Percentiles rank a stretch among this genome's conserved stretches.
These are phyloP conservation scores for Gastrophysa polygoni DNA, from an alignment of 2,888 invertebrate genomes.

Conservation along the genomic window DNA sequence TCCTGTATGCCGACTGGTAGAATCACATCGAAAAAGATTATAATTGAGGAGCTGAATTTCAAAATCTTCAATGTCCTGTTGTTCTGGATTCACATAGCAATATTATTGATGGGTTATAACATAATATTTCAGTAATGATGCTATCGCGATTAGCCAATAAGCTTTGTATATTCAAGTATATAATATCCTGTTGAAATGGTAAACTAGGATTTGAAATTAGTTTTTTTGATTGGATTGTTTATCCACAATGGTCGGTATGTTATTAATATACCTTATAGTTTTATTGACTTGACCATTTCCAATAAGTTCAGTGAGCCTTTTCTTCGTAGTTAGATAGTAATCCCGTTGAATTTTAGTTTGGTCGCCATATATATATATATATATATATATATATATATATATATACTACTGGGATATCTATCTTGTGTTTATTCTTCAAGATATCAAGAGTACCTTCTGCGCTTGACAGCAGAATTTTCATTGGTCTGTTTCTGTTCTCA, in stretches of 20 bases:
- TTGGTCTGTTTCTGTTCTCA: background rate
- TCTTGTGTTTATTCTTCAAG: background rate
- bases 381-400: too few relatives aligned
- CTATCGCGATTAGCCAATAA: background rate
- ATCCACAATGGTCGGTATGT: background rate
- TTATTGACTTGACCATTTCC: background rate
- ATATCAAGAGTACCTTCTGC: background rate
- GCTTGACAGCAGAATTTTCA: background rate
- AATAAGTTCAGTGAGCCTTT: background rate
- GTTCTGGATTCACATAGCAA: background rate
- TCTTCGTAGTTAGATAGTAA: background rate
- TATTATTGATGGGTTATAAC: conserved; percentile 1
- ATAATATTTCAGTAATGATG: background rate
- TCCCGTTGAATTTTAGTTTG: conserved; percentile 4
- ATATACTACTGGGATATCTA: background rate
- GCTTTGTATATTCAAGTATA: background rate
- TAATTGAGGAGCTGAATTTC: background rate
- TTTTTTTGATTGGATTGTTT: background rate
- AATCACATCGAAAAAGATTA: background rate
- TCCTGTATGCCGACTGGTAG: background rate
- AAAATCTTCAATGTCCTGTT: background rate
- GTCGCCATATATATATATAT: too few relatives aligned
- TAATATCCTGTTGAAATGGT: background rate
- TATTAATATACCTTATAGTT: conserved; percentile 2
- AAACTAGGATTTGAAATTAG: background rate